A percentile compares a stretch with the other conserved stretches of the same genome.
Conservation (phyloP, 2,113 vertebrate genomes). For the human region GRCh38 chr3:31250501-31251000, state of each 20-base stretch:
- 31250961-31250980: background rate
- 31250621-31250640: background rate
- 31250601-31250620: background rate
- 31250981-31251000: background rate
- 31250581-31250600: background rate
- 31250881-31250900: background rate
- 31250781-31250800: background rate
- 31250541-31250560: background rate
- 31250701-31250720: background rate
- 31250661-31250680: background rate
- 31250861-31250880: background rate
- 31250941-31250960: background rate
- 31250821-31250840: background rate
- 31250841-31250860: background rate
- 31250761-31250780: background rate
- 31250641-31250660: background rate
- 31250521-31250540: background rate
- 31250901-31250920: background rate
- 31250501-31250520: background rate
- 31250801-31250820: background rate
- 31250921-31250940: background rate
- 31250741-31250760: background rate
- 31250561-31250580: background rate
- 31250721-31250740: background rate
- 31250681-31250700: background rate